A percentile compares a stretch with the other conserved stretches of the same genome.
Conservation (phyloP, 2,113 vertebrate genomes). For the Ptilorrhoa leucosticta region DNA sequence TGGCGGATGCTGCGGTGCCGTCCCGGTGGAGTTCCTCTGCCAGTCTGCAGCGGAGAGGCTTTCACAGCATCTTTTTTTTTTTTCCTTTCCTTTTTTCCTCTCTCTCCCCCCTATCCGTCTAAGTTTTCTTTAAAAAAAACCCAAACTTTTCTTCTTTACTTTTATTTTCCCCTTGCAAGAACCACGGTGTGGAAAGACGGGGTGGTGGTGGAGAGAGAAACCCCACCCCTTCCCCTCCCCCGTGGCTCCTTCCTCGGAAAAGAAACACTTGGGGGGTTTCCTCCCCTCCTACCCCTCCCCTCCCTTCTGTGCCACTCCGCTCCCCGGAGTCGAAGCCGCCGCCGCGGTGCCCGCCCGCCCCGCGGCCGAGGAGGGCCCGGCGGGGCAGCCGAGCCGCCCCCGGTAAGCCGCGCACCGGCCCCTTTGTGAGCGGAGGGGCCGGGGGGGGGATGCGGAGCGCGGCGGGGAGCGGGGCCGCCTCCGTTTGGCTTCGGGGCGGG, state of each 20-base stretch:
- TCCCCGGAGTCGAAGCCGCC: neutral
- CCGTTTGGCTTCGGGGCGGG: neutral
- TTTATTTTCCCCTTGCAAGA: neutral
- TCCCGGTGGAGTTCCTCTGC: neutral
- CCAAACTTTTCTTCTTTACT: neutral
- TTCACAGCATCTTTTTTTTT: neutral
- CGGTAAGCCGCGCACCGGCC: neutral
- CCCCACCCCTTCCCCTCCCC: conserved; percentile 53
- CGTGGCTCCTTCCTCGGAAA: conserved; percentile 41
- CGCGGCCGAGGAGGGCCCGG: neutral
- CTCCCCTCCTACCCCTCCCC: neutral
- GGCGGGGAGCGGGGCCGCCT: neutral
- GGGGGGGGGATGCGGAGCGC: neutral
- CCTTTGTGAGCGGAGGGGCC: neutral
- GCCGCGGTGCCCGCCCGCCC: neutral
- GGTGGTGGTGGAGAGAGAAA: conserved; percentile 15
- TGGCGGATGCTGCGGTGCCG: neutral
- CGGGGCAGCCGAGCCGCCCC: neutral
- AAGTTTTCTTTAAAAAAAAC: neutral
- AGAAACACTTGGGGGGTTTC: conserved; percentile 38
- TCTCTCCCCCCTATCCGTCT: neutral
- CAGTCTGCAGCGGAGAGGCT: neutral
- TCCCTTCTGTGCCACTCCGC: neutral
- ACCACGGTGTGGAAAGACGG: conserved; percentile 28
- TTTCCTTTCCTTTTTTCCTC: fast-evolving